Base-by-base conservation (phyloP, 2,888 invertebrate species). In the Silvanus unidentatus region DNA sequence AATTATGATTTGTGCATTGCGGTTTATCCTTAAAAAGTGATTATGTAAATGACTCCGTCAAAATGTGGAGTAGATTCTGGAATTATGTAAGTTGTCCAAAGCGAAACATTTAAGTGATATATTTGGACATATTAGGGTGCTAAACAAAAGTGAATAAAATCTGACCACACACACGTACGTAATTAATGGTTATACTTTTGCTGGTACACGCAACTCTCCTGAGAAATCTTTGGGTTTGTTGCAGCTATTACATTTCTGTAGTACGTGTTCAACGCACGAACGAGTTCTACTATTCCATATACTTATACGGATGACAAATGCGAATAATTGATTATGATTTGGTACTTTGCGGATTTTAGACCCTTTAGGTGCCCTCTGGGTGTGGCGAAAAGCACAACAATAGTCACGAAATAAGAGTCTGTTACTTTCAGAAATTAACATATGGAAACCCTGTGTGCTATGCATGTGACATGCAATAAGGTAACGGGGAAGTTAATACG, bases 191-290 rank as follows among this genome's bases (percentile, higher is more conserved):
- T 12, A 37, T 15, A 37, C n/a, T 37, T 37, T 37, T 37, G 37
- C 37, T 15, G 4, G 37, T 37, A 9, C 37, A 37, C 37, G 37
- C 37, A 37, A 37, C n/a, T 37, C 37, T 37, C 37, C 37, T 6
- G 37, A 37, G 37, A 37, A 37, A 37, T 37, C 37, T 37, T 10
- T 16, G 37, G 12, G 37, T 37, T 37, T 37, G 37, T 37, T 22
- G 16, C 10, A n/a, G 37, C 37, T 37, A 37, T 37, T 37, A 37
- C 37, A 37, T 37, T 37, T 37, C 37, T 37, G n/a, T 22, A 37
- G 37, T 37, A 37, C 37, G 37, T 37, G 37, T 37, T 37, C 37
- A 37, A 37, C 37, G 37, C 37, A 37, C 37, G 15, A 37, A 37
- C 16, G 16, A 13, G 15, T 37, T 37, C 16, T 13, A 22, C 3